phyloP scores from a whole-genome alignment of 2,888 invertebrate species.

The Myopa tessellatipennis region DNA sequence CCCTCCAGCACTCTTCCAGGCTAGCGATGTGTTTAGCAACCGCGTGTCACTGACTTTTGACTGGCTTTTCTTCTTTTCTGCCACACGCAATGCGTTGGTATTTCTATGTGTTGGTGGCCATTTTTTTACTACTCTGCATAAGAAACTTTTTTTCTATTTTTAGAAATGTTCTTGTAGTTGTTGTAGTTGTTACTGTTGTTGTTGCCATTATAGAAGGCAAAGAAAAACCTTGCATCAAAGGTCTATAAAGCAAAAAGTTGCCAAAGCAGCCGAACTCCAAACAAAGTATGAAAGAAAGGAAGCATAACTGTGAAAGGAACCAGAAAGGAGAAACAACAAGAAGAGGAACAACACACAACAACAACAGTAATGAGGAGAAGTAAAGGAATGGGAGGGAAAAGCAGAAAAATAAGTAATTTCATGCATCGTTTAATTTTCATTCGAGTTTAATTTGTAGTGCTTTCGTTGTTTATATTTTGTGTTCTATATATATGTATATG shows the following conservation, averaged over 20 bases:
- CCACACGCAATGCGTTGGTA: conserved; percentile 34
- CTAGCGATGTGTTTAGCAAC: conserved; percentile 32
- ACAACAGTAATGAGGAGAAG: neutral
- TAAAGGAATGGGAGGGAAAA: neutral
- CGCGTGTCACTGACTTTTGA: conserved; percentile 48
- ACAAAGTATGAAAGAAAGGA: neutral
- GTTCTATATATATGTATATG: neutral
- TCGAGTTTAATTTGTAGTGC: conserved; percentile 51
- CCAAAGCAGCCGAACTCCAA: neutral
- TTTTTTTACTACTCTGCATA: conserved; percentile 5
- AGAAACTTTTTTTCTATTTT: neutral
- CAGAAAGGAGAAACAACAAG: neutral
- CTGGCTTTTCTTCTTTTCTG: conserved; percentile 33
- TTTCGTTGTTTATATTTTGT: conserved; percentile 38
- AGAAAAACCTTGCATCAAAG: conserved; percentile 20
- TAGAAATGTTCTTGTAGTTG: neutral
- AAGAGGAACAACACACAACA: neutral
- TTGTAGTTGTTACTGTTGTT: neutral
- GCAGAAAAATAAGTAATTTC: conserved; percentile 49
- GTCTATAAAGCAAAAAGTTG: conserved; percentile 14
- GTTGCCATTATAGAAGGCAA: neutral
- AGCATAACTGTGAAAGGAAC: neutral
- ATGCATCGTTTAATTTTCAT: conserved; percentile 53
- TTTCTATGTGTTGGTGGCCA: neutral
- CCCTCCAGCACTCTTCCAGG: too few species aligned